Evolutionary conservation across 1,140 invertebrate species (phyloP).

Genomic region (Neoseiulus cucumeris): DNA sequence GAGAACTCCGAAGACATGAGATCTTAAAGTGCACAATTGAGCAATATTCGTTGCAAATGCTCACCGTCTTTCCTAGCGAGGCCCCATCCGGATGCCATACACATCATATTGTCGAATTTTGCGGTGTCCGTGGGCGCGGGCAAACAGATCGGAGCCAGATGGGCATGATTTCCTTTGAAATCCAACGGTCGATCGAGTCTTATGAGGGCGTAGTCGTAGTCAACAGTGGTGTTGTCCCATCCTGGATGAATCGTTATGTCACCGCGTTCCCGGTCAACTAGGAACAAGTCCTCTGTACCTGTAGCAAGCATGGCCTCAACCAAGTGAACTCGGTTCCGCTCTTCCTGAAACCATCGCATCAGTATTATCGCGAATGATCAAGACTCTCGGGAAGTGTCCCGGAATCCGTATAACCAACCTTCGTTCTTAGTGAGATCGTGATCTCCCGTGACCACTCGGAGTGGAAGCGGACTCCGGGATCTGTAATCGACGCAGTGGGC

Average conservation of each 20-base stretch:
- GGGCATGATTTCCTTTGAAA: neutral
- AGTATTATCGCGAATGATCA: no score
- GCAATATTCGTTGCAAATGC: neutral
- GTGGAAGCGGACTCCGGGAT: neutral
- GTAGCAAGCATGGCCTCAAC: no score
- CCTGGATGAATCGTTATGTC: neutral
- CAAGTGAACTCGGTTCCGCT: no score
- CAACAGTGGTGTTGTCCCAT: neutral
- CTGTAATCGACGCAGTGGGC: conserved; percentile 37
- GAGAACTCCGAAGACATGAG: neutral
- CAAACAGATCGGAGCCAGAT: neutral
- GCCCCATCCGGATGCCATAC: conserved; percentile 13
- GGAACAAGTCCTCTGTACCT: no score
- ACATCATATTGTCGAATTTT: neutral
- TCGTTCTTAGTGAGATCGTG: no score
- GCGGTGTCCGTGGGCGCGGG: neutral
- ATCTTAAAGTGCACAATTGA: neutral
- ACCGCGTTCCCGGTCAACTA: no score
- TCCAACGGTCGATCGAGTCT: neutral
- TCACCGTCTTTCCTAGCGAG: conserved; percentile 11
- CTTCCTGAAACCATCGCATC: no score
- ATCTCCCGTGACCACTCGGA: neutral
- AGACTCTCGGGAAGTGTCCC: no score
- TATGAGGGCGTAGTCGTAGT: neutral
- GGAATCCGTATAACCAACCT: no score